Evolutionary conservation across 2,888 invertebrate species (phyloP), one percentile per base, ranked within the genome.

Genomic region (Ormyrus labotus): DNA sequence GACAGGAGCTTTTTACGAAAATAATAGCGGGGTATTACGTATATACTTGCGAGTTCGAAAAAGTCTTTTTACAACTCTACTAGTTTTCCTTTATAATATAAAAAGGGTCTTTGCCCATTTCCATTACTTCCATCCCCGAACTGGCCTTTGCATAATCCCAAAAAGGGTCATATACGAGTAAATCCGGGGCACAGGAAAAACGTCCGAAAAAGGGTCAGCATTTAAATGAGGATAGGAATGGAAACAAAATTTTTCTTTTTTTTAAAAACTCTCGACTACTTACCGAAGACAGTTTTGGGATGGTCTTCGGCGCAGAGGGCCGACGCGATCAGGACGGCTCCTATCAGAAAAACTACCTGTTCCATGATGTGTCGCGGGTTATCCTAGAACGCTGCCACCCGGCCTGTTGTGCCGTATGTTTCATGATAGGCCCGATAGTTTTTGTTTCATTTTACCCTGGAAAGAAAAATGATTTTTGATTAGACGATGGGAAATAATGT

Each of bases 341-440:
- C 85, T 85, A 87, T 85, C 81, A 88, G 85, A 84, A 88, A 85
- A 83, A 86, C 87, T 87, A 87, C 85, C 85, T 86, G 85, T 86
- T 87, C 87, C 89, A 89, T 89, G 87, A 88, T 89, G 87, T 86
- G 87, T 85, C 81, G 85, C 86, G 83, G 86, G 85, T 87, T 87
- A 84, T 87, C 84, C 85, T 86, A 83, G 81, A 84, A 84, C 85
- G 82, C 85, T 84, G 83, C 84, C 83, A 83, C 85, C 84, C 84
- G 75, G 82, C 84, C 82, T 84, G 83, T 84, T 83, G 85, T 83
- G 65, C 10, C 70, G 48, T 80, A 86, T 80, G 83, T 69, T 83
- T 87, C 89, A 89, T 89, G 86, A 87, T 88, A 89, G 83, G 81
- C 85, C 84, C 79, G 82, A 81, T 84, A 51, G 53, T 58, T 64